phyloP scores from a whole-genome alignment of 2,888 invertebrate genomes.

The Calliphora vomitoria region DNA sequence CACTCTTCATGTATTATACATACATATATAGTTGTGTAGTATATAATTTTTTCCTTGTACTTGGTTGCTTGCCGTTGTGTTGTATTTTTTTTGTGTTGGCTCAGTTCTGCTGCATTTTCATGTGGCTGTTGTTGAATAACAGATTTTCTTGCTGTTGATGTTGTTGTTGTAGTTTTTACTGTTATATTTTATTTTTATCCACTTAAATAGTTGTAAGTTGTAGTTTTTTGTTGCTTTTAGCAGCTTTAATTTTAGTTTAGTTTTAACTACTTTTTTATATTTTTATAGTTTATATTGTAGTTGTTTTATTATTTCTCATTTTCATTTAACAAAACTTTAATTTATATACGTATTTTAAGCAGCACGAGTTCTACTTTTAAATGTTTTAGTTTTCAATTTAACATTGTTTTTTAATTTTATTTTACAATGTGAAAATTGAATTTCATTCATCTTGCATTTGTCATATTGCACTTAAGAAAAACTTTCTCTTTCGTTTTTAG shows the following conservation, averaged over 20 bases:
- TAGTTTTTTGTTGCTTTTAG: constrained; percentile 21
- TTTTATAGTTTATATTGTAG: constrained; percentile 29
- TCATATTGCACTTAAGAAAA: constrained; percentile 31
- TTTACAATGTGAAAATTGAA: constrained; percentile 26
- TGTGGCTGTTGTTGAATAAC: constrained; percentile 52
- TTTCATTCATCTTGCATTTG: constrained; percentile 41
- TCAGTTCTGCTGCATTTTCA: constrained; percentile 22
- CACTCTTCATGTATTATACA: neutral
- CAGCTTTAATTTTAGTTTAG: constrained; percentile 54
- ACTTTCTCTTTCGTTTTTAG: constrained; percentile 43
- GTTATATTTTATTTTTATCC: constrained; percentile 56
- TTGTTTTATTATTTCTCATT: constrained; percentile 37
- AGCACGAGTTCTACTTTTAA: neutral
- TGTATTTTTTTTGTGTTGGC: constrained; percentile 12
- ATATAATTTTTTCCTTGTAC: constrained; percentile 28
- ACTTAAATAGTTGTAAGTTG: constrained; percentile 60
- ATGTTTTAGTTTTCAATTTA: neutral
- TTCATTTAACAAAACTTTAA: constrained; percentile 10
- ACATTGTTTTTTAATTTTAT: neutral
- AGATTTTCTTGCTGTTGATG: constrained; percentile 28
- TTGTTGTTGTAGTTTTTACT: constrained; percentile 1
- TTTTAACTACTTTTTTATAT: constrained; percentile 34
- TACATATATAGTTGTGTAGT: neutral
- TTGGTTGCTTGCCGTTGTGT: constrained; percentile 32
- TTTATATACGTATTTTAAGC: neutral